Evolutionary conservation across 1,140 invertebrate genomes (phyloP), one percentile per base, ranked within the genome.

Genomic region (Gryon sp.): DNA sequence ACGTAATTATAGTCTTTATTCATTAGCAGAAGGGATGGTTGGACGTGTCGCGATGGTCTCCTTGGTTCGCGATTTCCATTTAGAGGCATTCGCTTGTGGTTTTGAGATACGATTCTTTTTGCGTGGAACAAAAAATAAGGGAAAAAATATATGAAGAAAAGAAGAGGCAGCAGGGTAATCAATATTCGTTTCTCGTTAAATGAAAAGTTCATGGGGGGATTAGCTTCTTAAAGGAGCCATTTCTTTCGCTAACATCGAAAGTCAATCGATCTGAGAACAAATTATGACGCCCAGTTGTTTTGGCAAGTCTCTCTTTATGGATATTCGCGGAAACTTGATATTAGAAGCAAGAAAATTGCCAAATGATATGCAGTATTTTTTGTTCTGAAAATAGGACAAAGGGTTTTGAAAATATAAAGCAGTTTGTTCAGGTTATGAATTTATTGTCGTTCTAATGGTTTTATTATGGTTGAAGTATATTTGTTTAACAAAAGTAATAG

Each of bases 1-100:
- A 86, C 82, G 86, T 87, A 89, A 89, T 89, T 89, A 89, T 88
- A 89, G 88, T 88, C 86, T 88, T 89, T 87, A 88, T 89, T 88
- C 88, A 88, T 88, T 89, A 88, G 77, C 62, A 45, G 65, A 60
- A 57, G 76, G 76, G 81, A 80, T 63, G 36, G 63, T 66, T 48
- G 53, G 76, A 75, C 63, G 68, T 75, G 72, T 76, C 77, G 52
- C 59, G 40, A n/a, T n/a, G 22, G 57, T 69, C 72, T 59, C 59
- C 76, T 77, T 82, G 65, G 63, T 62, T 70, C 84, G 83, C 85
- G 84, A 86, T 88, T 87, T 76, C 77, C 82, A 87, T 85, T 88
- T 84, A 80, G 75, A 82, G 78, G 70, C 81, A 80, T 73, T 84
- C 82, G 84, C 86, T 89, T 88, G 87, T 80, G 86, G 86, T 85